Evolutionary conservation across 2,113 vertebrate genomes (phyloP), one percentile per base, ranked within the genome.

Genomic region (Hiodon tergisus): DNA sequence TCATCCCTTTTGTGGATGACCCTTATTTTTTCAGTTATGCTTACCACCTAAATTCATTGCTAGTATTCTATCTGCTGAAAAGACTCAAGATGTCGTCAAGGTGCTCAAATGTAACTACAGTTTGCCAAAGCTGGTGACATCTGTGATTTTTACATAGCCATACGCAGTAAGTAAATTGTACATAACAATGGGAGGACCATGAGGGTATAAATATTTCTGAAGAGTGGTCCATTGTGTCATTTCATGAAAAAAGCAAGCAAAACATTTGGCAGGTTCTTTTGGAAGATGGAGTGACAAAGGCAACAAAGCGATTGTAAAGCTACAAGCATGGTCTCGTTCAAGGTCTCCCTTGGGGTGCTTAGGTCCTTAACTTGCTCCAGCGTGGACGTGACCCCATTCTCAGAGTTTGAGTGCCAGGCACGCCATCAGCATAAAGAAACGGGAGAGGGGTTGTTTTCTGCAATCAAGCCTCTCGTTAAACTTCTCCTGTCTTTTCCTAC

Each of bases 151-250:
- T 71, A 71, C 31, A 69, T 69, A 59, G 55, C 10, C 53, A 47
- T 71, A 48, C 11, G 7, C 70, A 60, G 46, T 60, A 13, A 55
- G 31, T 57, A 57, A 6, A 54, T 17, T 31, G 55, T 71, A 59
- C 16, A 47, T 59, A 71, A 52, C 14, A n/a, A n/a, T 11, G 1
- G 58, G 55, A 71, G 70, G 62, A 17, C 47, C 48, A 67, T 72
- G 47, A 59, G 9, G 57, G 13, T 63, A 52, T 13, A 13, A 14
- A 8, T 60, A 69, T 62, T 65, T 14, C 68, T 70, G 14, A 70
- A 57, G 72, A 52, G 59, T 73, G 59, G 52, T 69, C 68, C 52
- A 69, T 69, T n/a, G 53, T 69, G 47, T 68, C 66, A 68, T 68
- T 68, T 68, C n/a, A 50, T 68, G n/a, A 52, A 16, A 4, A 69